These are phyloP conservation scores for Falcaria lacertinaria DNA, from an alignment of 2,888 invertebrate genomes.

Conservation along the genomic window DNA sequence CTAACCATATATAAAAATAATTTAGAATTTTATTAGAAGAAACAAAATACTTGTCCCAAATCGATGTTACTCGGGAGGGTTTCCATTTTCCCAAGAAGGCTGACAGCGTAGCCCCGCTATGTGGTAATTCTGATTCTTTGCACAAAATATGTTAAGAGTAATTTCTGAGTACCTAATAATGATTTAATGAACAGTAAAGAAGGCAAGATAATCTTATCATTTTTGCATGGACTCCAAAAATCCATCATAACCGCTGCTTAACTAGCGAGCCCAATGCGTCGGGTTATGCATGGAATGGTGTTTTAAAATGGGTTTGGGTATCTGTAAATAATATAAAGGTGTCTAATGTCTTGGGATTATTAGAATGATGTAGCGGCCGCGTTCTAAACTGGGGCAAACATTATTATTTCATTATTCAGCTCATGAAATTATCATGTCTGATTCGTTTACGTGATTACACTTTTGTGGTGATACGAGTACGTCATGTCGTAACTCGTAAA, in stretches of 20 bases:
- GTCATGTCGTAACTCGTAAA: too few species aligned
- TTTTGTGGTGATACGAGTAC: too few species aligned
- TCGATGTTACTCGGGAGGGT: too few species aligned
- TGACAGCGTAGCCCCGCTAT: too few species aligned
- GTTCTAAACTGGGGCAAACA: conserved; percentile 8
- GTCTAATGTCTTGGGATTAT: conserved; percentile 23
- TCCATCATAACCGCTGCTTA: conserved; percentile 18
- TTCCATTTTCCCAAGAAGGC: too few species aligned
- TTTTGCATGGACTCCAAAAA: conserved; percentile 12
- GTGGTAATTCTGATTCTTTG: too few species aligned
- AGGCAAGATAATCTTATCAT: conserved; percentile 5
- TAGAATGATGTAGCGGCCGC: conserved; percentile 16
- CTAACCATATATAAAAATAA: too few species aligned
- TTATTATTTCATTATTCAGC: conserved; percentile 12
- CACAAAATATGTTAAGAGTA: too few species aligned
- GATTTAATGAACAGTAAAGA: neutral
- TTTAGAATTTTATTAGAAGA: too few species aligned
- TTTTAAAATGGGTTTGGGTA: conserved; percentile 22
- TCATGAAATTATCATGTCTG: conserved; percentile 1
- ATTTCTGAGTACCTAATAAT: neutral
- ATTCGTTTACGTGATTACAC: neutral
- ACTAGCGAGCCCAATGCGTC: conserved; percentile 12
- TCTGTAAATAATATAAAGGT: conserved; percentile 24
- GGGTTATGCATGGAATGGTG: conserved; percentile 12
- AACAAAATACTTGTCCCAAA: too few species aligned